Evolutionary conservation across 2,888 invertebrate genomes (phyloP), one percentile per base, ranked within the genome.

Genomic region (Nezara viridula): DNA sequence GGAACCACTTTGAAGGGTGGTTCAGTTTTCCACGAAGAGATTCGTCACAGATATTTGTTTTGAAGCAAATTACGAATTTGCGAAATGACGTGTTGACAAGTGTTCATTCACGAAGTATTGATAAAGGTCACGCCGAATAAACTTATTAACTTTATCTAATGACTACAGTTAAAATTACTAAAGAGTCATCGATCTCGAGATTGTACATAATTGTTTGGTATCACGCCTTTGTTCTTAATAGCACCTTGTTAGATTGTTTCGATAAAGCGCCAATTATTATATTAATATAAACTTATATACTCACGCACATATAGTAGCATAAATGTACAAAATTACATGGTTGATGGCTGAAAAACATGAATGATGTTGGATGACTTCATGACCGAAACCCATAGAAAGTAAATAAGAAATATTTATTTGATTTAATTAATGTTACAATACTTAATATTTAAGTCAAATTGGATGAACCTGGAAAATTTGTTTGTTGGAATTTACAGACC

Each of bases 141-240:
- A 32, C 66, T 19, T 12, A 32, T 73, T 21, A 73, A 73, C 66
- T 21, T 21, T 7, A n/a, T 9, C 27, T 60, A 60, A 60, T 60
- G 27, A 60, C 14, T 60, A 60, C 12, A 60, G 14, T 60, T 60
- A 27, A 60, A 60, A 27, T 27, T 27, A 27, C 21, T 37, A 4
- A 21, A 60, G 60, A 14, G 60, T 5, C 37, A 73, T 19, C 21
- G 37, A 37, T 37, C 66, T 37, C 21, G 2, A 37, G 66, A 73
- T 73, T 73, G 66, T 73, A 21, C 66, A 73, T 73, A 73, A 73
- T 73, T 73, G 66, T 73, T 73, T 73, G 19, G 7, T 60, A 32
- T 19, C 66, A 73, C 66, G 66, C 66, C 19, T 73, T 37, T 24
- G 6, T 73, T 37, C 66, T 73, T 73, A 73, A 73, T 73, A 21